Percentiles rank a stretch among this genome's conserved stretches.
Conservation (phyloP, 2,888 invertebrate species). For the Ceramica pisi region DNA sequence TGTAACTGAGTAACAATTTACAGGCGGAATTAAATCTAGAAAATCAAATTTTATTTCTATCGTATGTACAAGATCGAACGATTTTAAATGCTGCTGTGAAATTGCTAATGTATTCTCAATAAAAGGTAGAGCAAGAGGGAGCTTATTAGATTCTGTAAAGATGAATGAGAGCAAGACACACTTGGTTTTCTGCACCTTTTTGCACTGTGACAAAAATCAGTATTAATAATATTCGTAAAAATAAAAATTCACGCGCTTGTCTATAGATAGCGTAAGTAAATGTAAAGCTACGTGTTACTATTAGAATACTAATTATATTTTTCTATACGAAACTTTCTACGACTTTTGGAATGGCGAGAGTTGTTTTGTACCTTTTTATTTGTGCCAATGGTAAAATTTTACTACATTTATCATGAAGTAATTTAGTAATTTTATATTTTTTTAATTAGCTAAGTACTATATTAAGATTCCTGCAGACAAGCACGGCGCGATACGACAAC, state of each 20-base stretch:
- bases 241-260: slow-evolving; percentile 68
- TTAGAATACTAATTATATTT: slow-evolving; percentile 87
- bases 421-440: not conserved
- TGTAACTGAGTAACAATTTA: no score
- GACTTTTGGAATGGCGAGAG: slow-evolving; percentile 75
- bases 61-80: not conserved
- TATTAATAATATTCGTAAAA: slow-evolving; percentile 67
- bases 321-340: slow-evolving; percentile 87
- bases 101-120: not conserved
- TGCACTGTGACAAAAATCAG: slow-evolving; percentile 66
- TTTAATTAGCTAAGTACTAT: not conserved
- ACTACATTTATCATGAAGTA: not conserved
- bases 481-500: not conserved
- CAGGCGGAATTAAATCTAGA: no score
- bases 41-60: not conserved
- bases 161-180: not conserved
- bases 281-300: slow-evolving; percentile 78
- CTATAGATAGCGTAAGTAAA: slow-evolving; percentile 64
- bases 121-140: no score
- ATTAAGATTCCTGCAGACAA: not conserved
- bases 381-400: slow-evolving; percentile 66
- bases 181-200: slow-evolving; percentile 14
- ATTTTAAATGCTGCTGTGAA: not conserved
- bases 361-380: slow-evolving; percentile 63
- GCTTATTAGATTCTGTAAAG: not conserved